Percentiles rank a stretch among this genome's conserved stretches.
These are phyloP conservation scores for Nestor notabilis DNA, from an alignment of 2,113 vertebrate genomes.

Conservation along the genomic window DNA sequence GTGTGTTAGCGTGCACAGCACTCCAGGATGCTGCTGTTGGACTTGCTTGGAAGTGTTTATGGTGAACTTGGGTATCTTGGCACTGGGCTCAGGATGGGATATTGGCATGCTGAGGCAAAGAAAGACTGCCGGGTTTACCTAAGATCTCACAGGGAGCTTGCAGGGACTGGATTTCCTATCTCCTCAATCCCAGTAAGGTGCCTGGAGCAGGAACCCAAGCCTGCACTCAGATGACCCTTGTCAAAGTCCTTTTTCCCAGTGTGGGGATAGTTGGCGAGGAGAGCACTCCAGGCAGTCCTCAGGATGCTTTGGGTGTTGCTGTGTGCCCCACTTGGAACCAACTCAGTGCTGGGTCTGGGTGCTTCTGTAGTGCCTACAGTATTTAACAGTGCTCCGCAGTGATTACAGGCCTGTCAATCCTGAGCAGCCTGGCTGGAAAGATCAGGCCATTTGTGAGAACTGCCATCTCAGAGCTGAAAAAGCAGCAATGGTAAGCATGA, in stretches of 20 bases:
- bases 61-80: not conserved
- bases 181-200: not conserved
- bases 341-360: fast-evolving
- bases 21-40: not conserved
- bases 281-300: not conserved
- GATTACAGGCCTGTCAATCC: not conserved
- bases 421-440: not conserved
- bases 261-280: not conserved
- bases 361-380: not conserved
- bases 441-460: not conserved
- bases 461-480: not conserved
- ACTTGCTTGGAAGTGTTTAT: not conserved
- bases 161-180: not conserved
- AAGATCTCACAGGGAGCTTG: not conserved
- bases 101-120: not conserved
- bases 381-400: not conserved
- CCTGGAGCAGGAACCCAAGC: not conserved
- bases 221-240: not conserved
- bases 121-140: not conserved
- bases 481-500: not conserved
- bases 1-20: not conserved
- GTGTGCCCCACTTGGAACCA: not conserved
- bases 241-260: not conserved
- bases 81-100: not conserved
- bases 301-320: not conserved